Evolutionary conservation across 2,113 vertebrate genomes (phyloP).

Genomic region (Catharus bicknelli): DNA sequence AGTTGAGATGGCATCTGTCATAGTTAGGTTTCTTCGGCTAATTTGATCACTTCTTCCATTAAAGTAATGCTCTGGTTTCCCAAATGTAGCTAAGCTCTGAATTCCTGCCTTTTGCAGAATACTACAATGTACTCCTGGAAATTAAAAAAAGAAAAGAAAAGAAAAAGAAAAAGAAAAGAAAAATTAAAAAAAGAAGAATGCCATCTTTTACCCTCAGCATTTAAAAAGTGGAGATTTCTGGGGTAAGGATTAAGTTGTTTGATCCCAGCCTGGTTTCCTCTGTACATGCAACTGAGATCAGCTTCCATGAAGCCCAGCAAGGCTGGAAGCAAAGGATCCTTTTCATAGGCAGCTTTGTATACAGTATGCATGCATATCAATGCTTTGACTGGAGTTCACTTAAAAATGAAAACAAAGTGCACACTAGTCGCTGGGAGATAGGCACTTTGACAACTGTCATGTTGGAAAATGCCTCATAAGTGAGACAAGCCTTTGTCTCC

Average conservation of each 20-base stretch:
- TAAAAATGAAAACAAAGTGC: constrained; percentile 18
- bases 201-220: neutral
- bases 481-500: constrained; percentile 5
- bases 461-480: neutral
- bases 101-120: neutral
- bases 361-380: neutral
- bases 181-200: neutral
- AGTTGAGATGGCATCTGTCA: constrained; percentile 39
- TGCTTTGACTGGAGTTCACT: constrained; percentile 5
- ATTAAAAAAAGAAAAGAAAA: neutral
- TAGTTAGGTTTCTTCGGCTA: constrained; percentile 38
- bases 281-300: neutral
- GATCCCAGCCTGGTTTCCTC: neutral
- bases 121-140: neutral
- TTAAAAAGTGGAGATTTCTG: neutral
- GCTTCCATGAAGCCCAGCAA: neutral
- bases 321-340: neutral
- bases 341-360: neutral
- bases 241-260: neutral
- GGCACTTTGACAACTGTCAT: neutral
- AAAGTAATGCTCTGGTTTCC: constrained; percentile 34
- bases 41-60: constrained; percentile 61
- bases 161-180: neutral
- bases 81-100: neutral
- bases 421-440: neutral